A percentile compares a stretch with the other conserved stretches of the same genome.
Conservation (phyloP, 2,888 invertebrate species). For the Pristionchus arcanus region DNA sequence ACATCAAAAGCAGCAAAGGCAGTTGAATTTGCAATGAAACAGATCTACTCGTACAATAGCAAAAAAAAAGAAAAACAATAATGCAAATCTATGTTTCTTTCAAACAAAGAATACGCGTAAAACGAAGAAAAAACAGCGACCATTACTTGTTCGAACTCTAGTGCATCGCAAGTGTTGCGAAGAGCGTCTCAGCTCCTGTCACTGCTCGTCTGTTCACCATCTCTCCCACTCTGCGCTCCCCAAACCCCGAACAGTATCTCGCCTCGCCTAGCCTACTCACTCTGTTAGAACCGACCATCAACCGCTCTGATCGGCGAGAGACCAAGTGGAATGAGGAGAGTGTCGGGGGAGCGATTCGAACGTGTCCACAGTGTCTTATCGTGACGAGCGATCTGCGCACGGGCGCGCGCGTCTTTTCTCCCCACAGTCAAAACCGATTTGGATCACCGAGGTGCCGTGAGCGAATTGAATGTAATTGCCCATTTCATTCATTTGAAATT, state of each 20-base stretch:
- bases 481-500: no score
- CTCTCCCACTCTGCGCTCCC: background rate
- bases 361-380: background rate
- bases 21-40: background rate
- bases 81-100: background rate
- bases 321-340: no score
- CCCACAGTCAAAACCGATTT: no score
- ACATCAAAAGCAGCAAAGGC: no score
- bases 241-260: background rate
- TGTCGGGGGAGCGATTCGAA: background rate
- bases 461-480: no score
- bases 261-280: background rate
- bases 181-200: background rate
- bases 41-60: background rate
- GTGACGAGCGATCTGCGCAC: background rate
- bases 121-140: no score
- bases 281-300: no score
- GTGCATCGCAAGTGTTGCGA: background rate
- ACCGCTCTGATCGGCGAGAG: no score
- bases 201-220: background rate
- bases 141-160: no score
- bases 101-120: background rate
- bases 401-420: background rate
- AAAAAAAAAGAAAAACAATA: background rate
- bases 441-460: no score